Percentiles rank a stretch among this genome's conserved stretches.
phyloP scores from a whole-genome alignment of 2,113 vertebrate genomes.

The Rhabdomys dilectus region DNA sequence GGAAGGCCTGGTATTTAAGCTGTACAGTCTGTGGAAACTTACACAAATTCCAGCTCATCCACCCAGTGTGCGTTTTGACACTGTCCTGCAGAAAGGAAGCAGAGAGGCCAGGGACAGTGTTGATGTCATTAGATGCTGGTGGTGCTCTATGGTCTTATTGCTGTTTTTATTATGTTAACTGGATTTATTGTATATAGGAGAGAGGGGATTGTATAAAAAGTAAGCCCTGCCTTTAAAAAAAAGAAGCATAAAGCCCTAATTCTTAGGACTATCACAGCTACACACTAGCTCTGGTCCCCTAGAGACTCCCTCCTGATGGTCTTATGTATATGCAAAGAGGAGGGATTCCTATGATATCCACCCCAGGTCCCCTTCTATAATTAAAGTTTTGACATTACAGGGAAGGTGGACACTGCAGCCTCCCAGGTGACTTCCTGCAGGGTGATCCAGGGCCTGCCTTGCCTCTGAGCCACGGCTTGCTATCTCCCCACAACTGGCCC shows the following conservation, averaged over 20 bases:
- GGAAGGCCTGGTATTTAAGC: background rate
- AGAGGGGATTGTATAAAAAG: background rate
- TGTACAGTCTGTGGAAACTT: accelerated
- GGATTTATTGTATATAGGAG: background rate
- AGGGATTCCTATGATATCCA: background rate
- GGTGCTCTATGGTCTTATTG: background rate
- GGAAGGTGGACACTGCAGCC: constrained; percentile 75
- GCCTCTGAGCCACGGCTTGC: constrained; percentile 77
- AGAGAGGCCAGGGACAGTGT: background rate
- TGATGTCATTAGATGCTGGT: background rate
- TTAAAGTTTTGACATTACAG: constrained; percentile 76
- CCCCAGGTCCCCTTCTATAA: constrained; percentile 48
- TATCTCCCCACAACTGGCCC: constrained; percentile 77
- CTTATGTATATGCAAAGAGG: background rate
- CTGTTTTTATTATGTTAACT: background rate
- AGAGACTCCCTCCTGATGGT: background rate
- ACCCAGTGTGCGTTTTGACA: background rate
- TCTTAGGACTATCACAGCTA: background rate
- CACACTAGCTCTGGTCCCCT: background rate
- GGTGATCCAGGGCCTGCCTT: constrained; percentile 74
- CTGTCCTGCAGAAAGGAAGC: background rate
- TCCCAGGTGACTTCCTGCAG: constrained; percentile 80
- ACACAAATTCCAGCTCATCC: background rate
- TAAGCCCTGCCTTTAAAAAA: background rate
- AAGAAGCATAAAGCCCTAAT: background rate